Conservation (phyloP, 2,888 invertebrate genomes). For the Latrodectus elegans region DNA sequence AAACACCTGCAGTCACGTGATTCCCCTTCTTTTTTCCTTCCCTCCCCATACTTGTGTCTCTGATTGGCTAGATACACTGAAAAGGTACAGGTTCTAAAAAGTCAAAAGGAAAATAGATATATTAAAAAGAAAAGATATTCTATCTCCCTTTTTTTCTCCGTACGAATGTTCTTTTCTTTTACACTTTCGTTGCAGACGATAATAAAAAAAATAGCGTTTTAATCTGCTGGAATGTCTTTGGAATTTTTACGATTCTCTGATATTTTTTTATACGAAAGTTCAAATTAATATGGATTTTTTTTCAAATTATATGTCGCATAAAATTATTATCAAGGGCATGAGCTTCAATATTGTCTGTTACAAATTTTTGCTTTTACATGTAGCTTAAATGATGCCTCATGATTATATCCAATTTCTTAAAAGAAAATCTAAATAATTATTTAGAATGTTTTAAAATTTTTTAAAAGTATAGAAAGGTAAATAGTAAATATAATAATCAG, state of each 20-base stretch:
- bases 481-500: too few relatives aligned
- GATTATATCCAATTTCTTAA: too few relatives aligned
- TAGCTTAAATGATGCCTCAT: too few relatives aligned
- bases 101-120: constrained; percentile 23
- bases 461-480: too few relatives aligned
- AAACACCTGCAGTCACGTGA: constrained; percentile 63
- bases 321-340: neutral
- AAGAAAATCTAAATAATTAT: too few relatives aligned
- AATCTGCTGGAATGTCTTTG: constrained; percentile 40
- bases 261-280: neutral
- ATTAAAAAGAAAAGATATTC: constrained; percentile 25
- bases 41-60: constrained; percentile 22
- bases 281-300: neutral
- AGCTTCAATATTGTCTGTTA: too few relatives aligned
- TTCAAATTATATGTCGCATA: neutral
- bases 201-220: constrained; percentile 41
- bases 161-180: constrained; percentile 5
- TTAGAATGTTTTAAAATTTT: too few relatives aligned
- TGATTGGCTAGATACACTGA: constrained; percentile 53
- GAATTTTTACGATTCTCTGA: constrained; percentile 22
- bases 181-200: constrained; percentile 16
- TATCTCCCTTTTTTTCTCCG: constrained; percentile 15
- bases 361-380: too few relatives aligned
- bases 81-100: constrained; percentile 53
- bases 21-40: constrained; percentile 3